Percentiles rank a stretch among this genome's conserved stretches.
Evolutionary conservation across 2,797 vertebrate genomes (phyloP).

Genomic region (Eutrigla gurnardus): DNA sequence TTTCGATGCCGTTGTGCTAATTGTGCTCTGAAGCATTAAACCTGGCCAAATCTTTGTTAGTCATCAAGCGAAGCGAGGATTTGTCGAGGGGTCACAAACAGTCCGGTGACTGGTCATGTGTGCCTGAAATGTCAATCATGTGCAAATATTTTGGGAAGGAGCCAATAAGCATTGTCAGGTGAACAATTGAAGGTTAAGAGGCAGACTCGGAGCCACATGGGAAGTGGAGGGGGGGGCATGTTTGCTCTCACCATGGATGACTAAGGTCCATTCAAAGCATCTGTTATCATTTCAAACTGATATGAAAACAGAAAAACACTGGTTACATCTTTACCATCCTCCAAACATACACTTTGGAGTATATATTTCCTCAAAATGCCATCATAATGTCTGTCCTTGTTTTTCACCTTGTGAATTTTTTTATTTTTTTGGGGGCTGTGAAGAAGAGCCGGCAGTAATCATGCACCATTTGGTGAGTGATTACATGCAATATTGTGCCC

Average conservation of each 20-base stretch:
- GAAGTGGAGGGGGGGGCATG: conserved; percentile 46
- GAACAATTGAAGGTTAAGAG: conserved; percentile 73
- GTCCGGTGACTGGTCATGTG: conserved; percentile 81
- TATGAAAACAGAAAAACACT: conserved; percentile 24
- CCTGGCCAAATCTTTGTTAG: conserved; percentile 47
- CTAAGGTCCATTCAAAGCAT: conserved; percentile 47
- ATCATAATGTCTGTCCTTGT: conserved; percentile 13
- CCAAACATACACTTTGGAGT: neutral
- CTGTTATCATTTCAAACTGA: conserved; percentile 36
- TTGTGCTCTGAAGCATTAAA: conserved; percentile 62
- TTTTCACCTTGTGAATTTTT: conserved; percentile 26
- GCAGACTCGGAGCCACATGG: conserved; percentile 52
- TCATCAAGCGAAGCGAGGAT: conserved; percentile 45
- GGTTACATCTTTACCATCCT: conserved; percentile 32
- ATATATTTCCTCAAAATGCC: neutral
- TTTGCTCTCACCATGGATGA: conserved; percentile 61
- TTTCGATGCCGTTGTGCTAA: conserved; percentile 51
- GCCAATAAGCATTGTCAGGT: conserved; percentile 75
- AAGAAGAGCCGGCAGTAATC: conserved; percentile 24
- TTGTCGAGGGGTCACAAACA: conserved; percentile 56
- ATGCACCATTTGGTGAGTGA: conserved; percentile 54
- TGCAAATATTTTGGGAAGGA: conserved; percentile 80
- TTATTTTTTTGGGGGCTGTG: neutral
- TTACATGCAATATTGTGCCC: conserved; percentile 45
- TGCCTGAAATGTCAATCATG: conserved; percentile 79